phyloP scores from a whole-genome alignment of 2,113 vertebrate species.

The Oostethus manadensis region DNA sequence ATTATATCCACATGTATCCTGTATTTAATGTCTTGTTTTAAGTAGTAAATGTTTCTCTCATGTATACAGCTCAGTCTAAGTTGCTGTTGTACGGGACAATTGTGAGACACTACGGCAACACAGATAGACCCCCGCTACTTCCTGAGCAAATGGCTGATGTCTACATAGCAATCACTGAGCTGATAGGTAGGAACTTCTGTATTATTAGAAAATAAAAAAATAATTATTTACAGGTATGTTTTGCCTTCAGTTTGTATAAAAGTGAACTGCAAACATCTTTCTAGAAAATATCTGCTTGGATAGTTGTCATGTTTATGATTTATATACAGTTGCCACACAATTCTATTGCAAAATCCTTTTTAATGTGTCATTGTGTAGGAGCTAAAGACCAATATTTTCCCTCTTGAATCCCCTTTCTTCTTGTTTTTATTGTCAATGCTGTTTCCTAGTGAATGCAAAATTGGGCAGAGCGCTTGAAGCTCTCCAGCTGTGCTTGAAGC shows the following conservation, averaged over 20 bases:
- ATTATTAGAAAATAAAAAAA: not conserved
- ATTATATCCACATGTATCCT: not conserved
- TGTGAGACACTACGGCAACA: conserved; percentile 80
- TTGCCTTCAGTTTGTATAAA: too few species aligned
- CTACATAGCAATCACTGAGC: conserved; percentile 82
- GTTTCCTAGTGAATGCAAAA: conserved; percentile 79
- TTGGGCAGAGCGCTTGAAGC: conserved; percentile 81
- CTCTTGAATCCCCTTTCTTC: not conserved
- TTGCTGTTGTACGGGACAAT: conserved; percentile 80
- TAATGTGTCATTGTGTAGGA: too few species aligned
- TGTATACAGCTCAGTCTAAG: conserved; percentile 67
- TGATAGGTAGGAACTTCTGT: conserved; percentile 74
- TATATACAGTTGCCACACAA: too few species aligned
- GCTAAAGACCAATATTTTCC: too few species aligned
- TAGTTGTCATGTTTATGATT: too few species aligned
- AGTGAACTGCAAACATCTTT: too few species aligned
- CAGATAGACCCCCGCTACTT: conserved; percentile 76
- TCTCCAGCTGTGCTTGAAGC: conserved; percentile 88
- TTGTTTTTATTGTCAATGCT: not conserved
- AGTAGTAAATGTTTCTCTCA: conserved; percentile 13
- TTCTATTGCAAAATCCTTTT: too few species aligned
- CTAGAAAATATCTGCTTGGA: too few species aligned
- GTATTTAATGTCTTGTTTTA: not conserved
- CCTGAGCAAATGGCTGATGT: conserved; percentile 76
- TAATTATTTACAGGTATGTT: too few species aligned